Percentiles rank a stretch among this genome's conserved stretches.
These are phyloP conservation scores for Desoria tigrina DNA, from an alignment of 2,888 invertebrate species.

Conservation along the genomic window DNA sequence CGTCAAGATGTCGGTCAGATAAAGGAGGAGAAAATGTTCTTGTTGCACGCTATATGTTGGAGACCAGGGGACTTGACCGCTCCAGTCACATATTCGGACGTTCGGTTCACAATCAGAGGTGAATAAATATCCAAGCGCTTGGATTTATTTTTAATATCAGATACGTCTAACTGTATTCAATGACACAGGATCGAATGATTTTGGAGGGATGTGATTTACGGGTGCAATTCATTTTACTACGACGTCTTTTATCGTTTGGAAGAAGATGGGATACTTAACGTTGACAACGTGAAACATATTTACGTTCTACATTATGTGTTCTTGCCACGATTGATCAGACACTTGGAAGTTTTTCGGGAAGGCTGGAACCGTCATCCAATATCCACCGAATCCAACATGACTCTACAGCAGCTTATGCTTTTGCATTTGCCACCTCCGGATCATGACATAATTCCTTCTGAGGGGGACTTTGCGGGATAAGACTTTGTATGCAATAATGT, in stretches of 20 bases:
- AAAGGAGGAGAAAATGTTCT: conserved; percentile 38
- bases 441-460: neutral
- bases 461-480: too few species aligned
- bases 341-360: conserved; percentile 15
- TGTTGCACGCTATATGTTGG: conserved; percentile 32
- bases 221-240: conserved; percentile 20
- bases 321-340: conserved; percentile 27
- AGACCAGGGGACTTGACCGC: conserved; percentile 20
- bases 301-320: conserved; percentile 25
- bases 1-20: conserved; percentile 29
- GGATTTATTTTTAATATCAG: neutral
- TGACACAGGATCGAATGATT: conserved; percentile 34
- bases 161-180: neutral
- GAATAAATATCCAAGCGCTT: conserved; percentile 6
- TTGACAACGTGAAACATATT: conserved; percentile 26
- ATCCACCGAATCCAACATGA: conserved; percentile 20
- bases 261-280: conserved; percentile 5
- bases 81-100: conserved; percentile 35
- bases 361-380: conserved; percentile 35
- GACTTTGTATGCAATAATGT: too few species aligned
- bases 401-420: conserved; percentile 30
- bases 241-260: conserved; percentile 20
- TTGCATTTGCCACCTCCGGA: conserved; percentile 22
- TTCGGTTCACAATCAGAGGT: conserved; percentile 44
- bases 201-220: conserved; percentile 37